These are phyloP conservation scores for Hoplias malabaricus DNA, from an alignment of 2,113 vertebrate genomes.

Conservation along the genomic window DNA sequence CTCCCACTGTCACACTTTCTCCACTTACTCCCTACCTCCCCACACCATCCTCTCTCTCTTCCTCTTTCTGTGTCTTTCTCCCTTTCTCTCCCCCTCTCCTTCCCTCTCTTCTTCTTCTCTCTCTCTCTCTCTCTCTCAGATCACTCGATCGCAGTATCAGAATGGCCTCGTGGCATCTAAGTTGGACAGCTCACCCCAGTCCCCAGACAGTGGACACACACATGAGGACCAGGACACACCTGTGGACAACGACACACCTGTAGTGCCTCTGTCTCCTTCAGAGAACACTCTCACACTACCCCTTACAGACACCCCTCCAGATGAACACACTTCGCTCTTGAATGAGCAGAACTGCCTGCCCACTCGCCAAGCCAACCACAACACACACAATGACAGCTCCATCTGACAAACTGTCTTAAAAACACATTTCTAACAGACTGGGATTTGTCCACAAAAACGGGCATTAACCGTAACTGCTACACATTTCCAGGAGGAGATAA, in stretches of 20 bases:
- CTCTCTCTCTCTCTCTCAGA: conserved; percentile 66
- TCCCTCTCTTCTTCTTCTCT: too few relatives aligned
- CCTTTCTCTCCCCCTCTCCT: background rate
- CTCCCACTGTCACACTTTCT: too few relatives aligned
- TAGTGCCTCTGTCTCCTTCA: conserved; percentile 37
- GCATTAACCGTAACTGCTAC: background rate
- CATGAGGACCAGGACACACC: background rate
- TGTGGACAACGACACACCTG: conserved; percentile 14
- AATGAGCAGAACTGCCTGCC: conserved; percentile 83
- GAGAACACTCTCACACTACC: conserved; percentile 54
- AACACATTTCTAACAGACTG: conserved; percentile 16
- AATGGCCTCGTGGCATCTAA: conserved; percentile 87
- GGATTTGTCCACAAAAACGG: background rate
- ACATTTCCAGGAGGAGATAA: background rate
- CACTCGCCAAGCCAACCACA: conserved; percentile 72
- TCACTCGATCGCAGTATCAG: conserved; percentile 91
- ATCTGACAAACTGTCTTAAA: conserved; percentile 55
- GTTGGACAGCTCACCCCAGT: conserved; percentile 88
- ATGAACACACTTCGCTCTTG: conserved; percentile 88
- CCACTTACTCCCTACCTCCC: too few relatives aligned
- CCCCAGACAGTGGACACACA: conserved; percentile 76
- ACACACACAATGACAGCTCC: conserved; percentile 64
- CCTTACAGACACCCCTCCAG: conserved; percentile 61
- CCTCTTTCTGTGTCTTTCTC: background rate
- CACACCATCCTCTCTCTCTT: too few relatives aligned